Percentiles rank a stretch among this genome's conserved stretches.
phyloP scores from a whole-genome alignment of 2,888 invertebrate species.

The Platynereis dumerilii region DNA sequence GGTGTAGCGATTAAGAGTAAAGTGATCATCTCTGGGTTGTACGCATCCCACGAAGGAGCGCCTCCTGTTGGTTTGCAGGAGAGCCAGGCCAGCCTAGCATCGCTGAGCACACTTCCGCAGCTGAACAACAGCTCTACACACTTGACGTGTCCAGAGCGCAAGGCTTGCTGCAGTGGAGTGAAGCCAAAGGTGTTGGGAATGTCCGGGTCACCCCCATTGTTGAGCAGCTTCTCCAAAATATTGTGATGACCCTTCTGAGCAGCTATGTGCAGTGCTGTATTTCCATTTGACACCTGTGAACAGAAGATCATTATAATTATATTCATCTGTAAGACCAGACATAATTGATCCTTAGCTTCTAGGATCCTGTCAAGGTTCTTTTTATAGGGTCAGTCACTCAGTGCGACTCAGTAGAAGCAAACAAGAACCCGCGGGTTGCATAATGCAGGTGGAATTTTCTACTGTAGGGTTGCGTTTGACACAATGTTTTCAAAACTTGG shows the following conservation, averaged over 20 bases:
- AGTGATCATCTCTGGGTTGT: conserved; percentile 12
- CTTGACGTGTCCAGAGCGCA: conserved; percentile 16
- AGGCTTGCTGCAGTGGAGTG: conserved; percentile 14
- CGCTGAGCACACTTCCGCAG: conserved; percentile 20
- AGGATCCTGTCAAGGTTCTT: no score
- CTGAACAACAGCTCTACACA: conserved; percentile 11
- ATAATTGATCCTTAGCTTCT: no score
- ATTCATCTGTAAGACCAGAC: no score
- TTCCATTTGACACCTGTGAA: conserved; percentile 9
- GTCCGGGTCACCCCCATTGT: conserved; percentile 17
- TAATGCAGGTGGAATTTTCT: no score
- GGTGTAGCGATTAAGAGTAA: conserved; percentile 17
- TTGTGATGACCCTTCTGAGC: conserved; percentile 15
- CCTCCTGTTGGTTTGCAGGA: conserved; percentile 9
- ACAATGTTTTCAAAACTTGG: no score
- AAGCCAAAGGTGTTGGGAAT: conserved; percentile 18
- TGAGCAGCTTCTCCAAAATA: conserved; percentile 7
- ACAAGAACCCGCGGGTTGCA: no score
- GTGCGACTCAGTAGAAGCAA: no score
- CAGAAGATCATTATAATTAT: no score
- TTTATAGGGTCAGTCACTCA: no score
- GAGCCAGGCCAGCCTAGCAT: conserved; percentile 16
- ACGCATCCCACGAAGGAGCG: conserved; percentile 16
- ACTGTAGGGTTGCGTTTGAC: no score
- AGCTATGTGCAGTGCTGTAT: conserved; percentile 16